Conservation (phyloP, 2,113 vertebrate genomes). For the Camarhynchus parvulus region DNA sequence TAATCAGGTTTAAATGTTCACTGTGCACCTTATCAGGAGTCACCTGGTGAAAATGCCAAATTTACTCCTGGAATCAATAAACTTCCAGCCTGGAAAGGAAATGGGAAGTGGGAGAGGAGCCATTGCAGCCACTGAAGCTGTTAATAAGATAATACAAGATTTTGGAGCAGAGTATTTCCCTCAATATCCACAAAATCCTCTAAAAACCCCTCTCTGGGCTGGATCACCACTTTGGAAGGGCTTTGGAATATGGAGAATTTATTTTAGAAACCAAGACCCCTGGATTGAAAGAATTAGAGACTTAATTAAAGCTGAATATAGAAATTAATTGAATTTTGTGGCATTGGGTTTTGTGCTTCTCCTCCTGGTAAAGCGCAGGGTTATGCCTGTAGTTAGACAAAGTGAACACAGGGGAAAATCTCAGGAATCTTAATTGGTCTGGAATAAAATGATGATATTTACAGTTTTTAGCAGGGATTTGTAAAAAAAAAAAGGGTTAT, state of each 20-base stretch:
- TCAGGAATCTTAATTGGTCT: neutral
- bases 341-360: neutral
- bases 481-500: neutral
- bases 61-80: neutral
- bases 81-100: neutral
- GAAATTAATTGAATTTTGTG: neutral
- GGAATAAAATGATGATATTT: neutral
- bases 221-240: neutral
- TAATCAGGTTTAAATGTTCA: rapidly evolving
- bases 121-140: neutral
- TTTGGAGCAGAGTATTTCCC: neutral
- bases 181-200: neutral
- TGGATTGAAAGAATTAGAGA: neutral
- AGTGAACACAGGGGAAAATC: neutral
- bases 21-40: neutral
- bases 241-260: neutral
- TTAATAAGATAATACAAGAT: neutral
- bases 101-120: neutral
- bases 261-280: neutral
- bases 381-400: neutral
- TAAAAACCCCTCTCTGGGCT: neutral
- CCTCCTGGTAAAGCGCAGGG: neutral
- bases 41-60: neutral
- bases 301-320: neutral
- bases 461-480: neutral